A percentile compares a stretch with the other conserved stretches of the same genome.
These are phyloP conservation scores for Nesogale talazaci DNA, from an alignment of 2,113 vertebrate species.

Conservation along the genomic window DNA sequence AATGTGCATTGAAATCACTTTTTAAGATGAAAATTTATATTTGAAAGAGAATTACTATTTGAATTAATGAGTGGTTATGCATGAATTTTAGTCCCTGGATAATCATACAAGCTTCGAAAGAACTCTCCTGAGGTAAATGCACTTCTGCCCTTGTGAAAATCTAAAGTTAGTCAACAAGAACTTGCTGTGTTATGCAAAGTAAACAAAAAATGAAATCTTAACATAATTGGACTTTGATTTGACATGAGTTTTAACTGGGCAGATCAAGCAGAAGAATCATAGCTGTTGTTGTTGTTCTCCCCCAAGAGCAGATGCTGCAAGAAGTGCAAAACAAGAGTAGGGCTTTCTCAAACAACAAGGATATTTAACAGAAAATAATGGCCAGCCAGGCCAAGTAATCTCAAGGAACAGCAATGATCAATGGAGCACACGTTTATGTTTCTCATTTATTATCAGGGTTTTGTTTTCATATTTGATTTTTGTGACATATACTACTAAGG, in stretches of 20 bases:
- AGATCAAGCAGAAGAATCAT: neutral
- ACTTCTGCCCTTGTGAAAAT: neutral
- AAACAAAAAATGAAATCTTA: neutral
- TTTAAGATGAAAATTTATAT: conserved; percentile 46
- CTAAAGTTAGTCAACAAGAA: conserved; percentile 20
- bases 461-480: no score
- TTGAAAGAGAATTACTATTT: conserved; percentile 42
- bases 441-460: no score
- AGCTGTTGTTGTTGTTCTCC: neutral
- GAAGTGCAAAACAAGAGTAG: neutral
- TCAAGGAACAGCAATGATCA: no score
- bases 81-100: conserved; percentile 26
- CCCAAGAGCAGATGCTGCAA: neutral
- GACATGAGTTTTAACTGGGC: neutral
- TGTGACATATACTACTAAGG: no score
- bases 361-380: neutral
- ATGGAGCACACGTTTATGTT: no score
- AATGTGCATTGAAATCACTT: conserved; percentile 9
- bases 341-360: neutral
- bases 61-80: conserved; percentile 44
- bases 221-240: neutral
- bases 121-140: conserved; percentile 12
- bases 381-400: no score
- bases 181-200: neutral
- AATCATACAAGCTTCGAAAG: conserved; percentile 25